Evolutionary conservation across 2,797 vertebrate genomes (phyloP), one percentile per base, ranked within the genome.

Genomic region (Alfaro cultratus): DNA sequence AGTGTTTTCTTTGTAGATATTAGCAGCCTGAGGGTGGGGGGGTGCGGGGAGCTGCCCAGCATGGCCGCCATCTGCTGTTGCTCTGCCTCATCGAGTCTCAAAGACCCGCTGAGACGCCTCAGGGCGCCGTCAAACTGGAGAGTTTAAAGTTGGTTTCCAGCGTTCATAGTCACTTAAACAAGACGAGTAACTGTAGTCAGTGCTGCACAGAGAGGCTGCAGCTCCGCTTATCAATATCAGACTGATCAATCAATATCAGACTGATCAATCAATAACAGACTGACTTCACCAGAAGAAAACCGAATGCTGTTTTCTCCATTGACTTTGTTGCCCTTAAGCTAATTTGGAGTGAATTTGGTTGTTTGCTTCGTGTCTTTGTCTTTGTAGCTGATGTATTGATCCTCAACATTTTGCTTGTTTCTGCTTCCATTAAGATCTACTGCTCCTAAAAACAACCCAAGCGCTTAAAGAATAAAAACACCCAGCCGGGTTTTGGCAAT

Each of bases 41-140:
- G 0, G 31, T 51, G 8, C 57, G 51, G 74, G 64, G 78, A 70
- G 21, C 73, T 43, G 74, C 76, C 45, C 78, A 45, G 76, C 55
- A 11, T 41, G 31, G 36, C 74, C 8, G 73, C 80, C 77, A 21
- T 76, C 82, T 79, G 84, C 76, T 77, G 84, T 64, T 70, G 73
- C 70, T 70, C 41, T 10, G 60, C 60, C 31, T 49, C 70, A 45
- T 57, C 47, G 43, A 8, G 13, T 21, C 68, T 43, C 2, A 47
- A 18, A 0, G 23, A 31, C 29, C 5, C 47, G 10, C 45, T 15
- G 6, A 2, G 23, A 2, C 4, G 36, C 81, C 51, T 3, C 3
- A 9, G 9, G 55, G 31, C 7, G 12, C 16, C n/a, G 13, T 3
- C 1, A 45, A 18, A 23, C 6, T 3, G 12, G 31, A 7, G 4